Conservation (phyloP, 2,797 vertebrate species). For the Eulemur mongoz region DNA sequence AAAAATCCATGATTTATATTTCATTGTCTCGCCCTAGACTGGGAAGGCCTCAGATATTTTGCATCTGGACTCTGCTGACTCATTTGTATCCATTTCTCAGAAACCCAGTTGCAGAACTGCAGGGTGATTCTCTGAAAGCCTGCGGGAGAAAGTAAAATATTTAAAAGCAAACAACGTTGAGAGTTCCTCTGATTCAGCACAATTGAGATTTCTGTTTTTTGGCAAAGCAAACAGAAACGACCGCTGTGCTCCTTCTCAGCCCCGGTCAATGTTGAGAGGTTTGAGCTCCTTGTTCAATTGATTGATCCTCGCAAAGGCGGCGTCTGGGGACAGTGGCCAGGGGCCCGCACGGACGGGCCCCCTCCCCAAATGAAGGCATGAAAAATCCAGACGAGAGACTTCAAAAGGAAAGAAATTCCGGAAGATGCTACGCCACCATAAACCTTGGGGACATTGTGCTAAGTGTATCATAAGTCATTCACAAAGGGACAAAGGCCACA, state of each 20-base stretch:
- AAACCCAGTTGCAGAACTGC: not conserved
- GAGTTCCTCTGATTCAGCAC: constrained; percentile 49
- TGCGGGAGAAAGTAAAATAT: not conserved
- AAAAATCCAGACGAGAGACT: not conserved
- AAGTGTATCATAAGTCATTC: not conserved
- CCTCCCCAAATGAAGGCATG: not conserved
- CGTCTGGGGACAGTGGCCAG: not conserved
- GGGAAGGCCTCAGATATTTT: not conserved
- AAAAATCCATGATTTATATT: not conserved
- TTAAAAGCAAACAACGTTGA: not conserved
- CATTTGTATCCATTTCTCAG: constrained; percentile 34
- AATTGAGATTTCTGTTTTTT: not conserved
- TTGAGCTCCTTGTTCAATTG: not conserved
- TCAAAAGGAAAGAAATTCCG: not conserved
- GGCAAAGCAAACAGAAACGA: constrained; percentile 26
- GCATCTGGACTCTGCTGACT: not conserved
- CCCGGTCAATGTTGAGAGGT: not conserved
- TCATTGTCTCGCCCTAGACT: not conserved
- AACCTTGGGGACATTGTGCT: not conserved
- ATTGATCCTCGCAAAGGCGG: not conserved
- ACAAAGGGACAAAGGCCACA: not conserved
- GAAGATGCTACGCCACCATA: not conserved
- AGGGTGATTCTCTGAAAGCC: not conserved
- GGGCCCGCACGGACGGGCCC: not conserved
- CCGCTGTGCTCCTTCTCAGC: not conserved